Conservation (phyloP, 2,888 invertebrate genomes). For the Thymelicus acteon region DNA sequence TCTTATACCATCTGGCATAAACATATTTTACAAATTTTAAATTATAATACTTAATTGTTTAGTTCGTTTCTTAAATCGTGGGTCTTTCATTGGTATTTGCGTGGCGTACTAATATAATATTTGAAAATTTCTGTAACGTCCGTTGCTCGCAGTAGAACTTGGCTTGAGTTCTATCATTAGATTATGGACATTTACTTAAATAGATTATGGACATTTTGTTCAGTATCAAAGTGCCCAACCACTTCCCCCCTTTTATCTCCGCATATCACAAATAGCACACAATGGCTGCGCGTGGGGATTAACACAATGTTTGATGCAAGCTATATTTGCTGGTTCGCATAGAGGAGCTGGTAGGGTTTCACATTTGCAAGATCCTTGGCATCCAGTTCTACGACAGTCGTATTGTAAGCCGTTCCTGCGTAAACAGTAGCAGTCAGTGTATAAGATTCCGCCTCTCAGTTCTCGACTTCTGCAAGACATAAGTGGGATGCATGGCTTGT, state of each 20-base stretch:
- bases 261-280: slow-evolving; percentile 60
- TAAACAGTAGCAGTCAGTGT: slow-evolving; percentile 82
- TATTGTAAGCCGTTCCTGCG: slow-evolving; percentile 85
- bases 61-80: too few species aligned
- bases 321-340: slow-evolving; percentile 65
- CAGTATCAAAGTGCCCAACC: too few species aligned
- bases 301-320: slow-evolving; percentile 60
- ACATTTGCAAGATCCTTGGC: slow-evolving; percentile 71
- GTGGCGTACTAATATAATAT: too few species aligned
- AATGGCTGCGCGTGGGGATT: slow-evolving; percentile 74
- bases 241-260: slow-evolving; percentile 36
- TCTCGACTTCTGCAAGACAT: slow-evolving; percentile 70
- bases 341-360: slow-evolving; percentile 61
- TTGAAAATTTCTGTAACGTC: too few species aligned
- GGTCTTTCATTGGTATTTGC: too few species aligned
- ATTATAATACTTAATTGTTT: too few species aligned
- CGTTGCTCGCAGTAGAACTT: too few species aligned
- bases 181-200: too few species aligned
- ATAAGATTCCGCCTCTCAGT: slow-evolving; percentile 77
- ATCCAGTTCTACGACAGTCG: slow-evolving; percentile 80
- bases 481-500: slow-evolving; percentile 41
- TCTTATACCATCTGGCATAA: too few species aligned
- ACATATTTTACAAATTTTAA: too few species aligned
- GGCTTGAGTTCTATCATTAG: too few species aligned
- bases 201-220: too few species aligned